Conservation (phyloP, 2,888 invertebrate species). For the Caenorhabditis sp. region DNA sequence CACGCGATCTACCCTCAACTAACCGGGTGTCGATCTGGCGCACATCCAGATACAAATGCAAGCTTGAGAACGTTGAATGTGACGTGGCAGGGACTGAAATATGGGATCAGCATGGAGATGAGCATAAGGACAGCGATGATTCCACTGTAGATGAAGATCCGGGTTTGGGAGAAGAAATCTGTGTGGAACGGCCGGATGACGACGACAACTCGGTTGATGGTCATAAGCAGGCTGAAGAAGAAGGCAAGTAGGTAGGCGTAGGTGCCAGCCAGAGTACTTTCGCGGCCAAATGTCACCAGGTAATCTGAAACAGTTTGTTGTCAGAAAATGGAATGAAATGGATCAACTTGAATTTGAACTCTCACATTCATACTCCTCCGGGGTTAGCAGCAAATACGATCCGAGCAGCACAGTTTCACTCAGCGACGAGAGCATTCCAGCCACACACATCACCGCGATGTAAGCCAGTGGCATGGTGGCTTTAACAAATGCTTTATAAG, state of each 20-base stretch:
- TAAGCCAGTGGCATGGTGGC: slow-evolving; percentile 24
- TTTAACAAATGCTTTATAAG: not conserved
- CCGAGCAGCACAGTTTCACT: not conserved
- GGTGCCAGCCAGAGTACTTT: slow-evolving; percentile 7
- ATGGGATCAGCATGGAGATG: slow-evolving; percentile 24
- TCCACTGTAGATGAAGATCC: slow-evolving; percentile 20
- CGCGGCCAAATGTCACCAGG: not conserved
- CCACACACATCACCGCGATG: slow-evolving; percentile 24
- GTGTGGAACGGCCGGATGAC: slow-evolving; percentile 5
- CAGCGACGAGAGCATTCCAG: slow-evolving; percentile 15
- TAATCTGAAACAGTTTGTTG: not conserved
- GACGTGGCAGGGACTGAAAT: slow-evolving; percentile 18
- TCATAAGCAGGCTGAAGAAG: slow-evolving; percentile 8
- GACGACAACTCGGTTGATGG: slow-evolving; percentile 14
- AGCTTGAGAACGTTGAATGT: slow-evolving; percentile 1
- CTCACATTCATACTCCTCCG: slow-evolving; percentile 24
- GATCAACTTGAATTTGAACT: too few species aligned
- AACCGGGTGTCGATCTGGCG: slow-evolving; percentile 35
- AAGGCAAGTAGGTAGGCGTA: slow-evolving; percentile 21
- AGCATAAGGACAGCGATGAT: slow-evolving; percentile 10
- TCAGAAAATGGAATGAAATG: too few species aligned
- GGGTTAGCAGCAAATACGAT: not conserved
- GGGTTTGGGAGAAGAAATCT: not conserved
- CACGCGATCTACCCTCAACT: not conserved
- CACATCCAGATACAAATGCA: slow-evolving; percentile 25